Conservation (phyloP, 2,797 vertebrate genomes). For the Takifugu rubripes region DNA sequence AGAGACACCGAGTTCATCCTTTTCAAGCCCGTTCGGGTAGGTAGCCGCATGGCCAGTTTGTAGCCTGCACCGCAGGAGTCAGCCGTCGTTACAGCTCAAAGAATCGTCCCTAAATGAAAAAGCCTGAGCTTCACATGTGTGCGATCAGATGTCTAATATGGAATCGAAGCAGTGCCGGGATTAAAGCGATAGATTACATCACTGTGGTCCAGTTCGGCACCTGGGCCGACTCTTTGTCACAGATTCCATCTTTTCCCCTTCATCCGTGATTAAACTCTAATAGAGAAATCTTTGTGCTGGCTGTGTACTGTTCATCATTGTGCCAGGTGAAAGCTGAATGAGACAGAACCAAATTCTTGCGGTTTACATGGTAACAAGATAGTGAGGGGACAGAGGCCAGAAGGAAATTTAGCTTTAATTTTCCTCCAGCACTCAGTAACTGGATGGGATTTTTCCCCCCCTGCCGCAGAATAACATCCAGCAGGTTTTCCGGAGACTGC, state of each 20-base stretch:
- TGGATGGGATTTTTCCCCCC: conserved; percentile 25
- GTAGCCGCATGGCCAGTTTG: conserved; percentile 59
- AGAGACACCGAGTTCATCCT: conserved; percentile 98
- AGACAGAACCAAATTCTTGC: conserved; percentile 46
- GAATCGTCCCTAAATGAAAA: conserved; percentile 12
- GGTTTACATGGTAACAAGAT: conserved; percentile 74
- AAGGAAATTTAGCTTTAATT: conserved; percentile 64
- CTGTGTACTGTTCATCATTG: conserved; percentile 51
- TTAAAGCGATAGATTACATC: neutral
- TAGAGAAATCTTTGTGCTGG: conserved; percentile 53
- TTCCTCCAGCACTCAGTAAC: conserved; percentile 58
- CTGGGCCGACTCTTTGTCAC: conserved; percentile 7
- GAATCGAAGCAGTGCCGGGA: no score
- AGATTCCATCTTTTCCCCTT: conserved; percentile 27
- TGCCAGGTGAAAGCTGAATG: conserved; percentile 59
- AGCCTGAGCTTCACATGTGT: neutral
- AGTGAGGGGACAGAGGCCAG: conserved; percentile 50
- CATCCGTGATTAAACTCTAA: conserved; percentile 49
- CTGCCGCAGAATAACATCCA: conserved; percentile 91
- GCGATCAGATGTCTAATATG: conserved; percentile 13
- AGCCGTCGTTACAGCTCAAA: conserved; percentile 35
- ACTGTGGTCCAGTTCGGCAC: conserved; percentile 12
- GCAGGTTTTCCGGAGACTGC: conserved; percentile 93
- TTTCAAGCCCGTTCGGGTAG: conserved; percentile 96
- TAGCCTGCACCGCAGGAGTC: conserved; percentile 25